Evolutionary conservation across 1,140 invertebrate species (phyloP).

Genomic region (Mizuhopecten yessoensis): DNA sequence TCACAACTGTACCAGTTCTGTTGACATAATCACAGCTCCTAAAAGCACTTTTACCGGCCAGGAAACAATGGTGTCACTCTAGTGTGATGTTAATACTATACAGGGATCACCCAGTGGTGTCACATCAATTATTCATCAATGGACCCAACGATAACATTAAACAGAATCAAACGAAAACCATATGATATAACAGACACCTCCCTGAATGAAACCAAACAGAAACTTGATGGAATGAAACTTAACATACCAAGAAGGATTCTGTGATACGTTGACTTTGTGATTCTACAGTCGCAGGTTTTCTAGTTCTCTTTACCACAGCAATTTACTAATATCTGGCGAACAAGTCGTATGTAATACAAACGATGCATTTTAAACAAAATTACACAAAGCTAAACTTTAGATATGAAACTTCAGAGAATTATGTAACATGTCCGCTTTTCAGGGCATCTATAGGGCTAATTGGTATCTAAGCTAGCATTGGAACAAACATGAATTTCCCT

Average conservation of each 20-base stretch:
- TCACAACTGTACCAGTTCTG: neutral
- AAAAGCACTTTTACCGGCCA: neutral
- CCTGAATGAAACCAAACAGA: neutral
- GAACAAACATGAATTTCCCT: neutral
- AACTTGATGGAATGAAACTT: neutral
- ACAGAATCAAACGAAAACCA: neutral
- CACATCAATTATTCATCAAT: neutral
- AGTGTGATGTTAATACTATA: neutral
- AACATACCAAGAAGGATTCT: too few species aligned
- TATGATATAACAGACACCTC: neutral
- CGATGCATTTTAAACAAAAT: neutral
- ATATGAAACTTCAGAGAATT: neutral
- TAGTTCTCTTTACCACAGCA: neutral
- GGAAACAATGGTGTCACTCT: neutral
- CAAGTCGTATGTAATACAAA: neutral
- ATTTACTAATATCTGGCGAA: neutral
- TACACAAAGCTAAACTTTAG: neutral
- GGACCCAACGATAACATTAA: neutral
- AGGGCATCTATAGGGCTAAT: neutral
- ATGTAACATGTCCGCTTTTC: neutral
- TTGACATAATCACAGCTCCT: neutral
- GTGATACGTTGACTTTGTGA: neutral
- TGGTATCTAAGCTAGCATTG: neutral
- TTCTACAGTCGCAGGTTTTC: neutral
- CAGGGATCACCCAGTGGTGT: neutral